Evolutionary conservation across 2,888 invertebrate genomes (phyloP).

Genomic region (Galerucella nymphaeae): DNA sequence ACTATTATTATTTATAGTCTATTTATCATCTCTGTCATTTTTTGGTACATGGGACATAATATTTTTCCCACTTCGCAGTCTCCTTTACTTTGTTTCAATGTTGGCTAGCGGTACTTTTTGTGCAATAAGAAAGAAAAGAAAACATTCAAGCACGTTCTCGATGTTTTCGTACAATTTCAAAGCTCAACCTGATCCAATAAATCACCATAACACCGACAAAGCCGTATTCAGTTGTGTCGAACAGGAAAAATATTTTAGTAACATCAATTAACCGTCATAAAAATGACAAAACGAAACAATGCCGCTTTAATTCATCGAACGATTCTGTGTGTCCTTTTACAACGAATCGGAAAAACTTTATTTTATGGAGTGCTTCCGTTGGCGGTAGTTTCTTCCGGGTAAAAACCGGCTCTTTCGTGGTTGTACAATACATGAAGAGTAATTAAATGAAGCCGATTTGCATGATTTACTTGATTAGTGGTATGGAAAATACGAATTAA

Average conservation of each 20-base stretch:
- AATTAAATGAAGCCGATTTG: slow-evolving; percentile 62
- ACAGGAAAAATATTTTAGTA: slow-evolving; percentile 47
- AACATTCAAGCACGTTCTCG: no score
- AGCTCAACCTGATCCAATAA: slow-evolving; percentile 27
- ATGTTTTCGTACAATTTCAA: not conserved
- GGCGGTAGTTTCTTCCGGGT: slow-evolving; percentile 35
- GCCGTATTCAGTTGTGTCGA: slow-evolving; percentile 39
- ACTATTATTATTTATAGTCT: no score
- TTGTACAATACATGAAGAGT: slow-evolving; percentile 54
- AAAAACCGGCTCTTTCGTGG: slow-evolving; percentile 32
- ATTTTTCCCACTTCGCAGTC: no score
- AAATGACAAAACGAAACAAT: slow-evolving; percentile 41
- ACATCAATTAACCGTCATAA: slow-evolving; percentile 44
- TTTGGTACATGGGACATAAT: no score
- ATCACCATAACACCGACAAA: slow-evolving; percentile 39
- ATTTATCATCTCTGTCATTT: no score
- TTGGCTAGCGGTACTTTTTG: no score
- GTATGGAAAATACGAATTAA: slow-evolving; percentile 59
- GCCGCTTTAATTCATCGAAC: slow-evolving; percentile 5
- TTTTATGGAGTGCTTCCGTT: slow-evolving; percentile 50
- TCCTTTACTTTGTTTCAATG: no score
- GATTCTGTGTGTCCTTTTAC: slow-evolving; percentile 11
- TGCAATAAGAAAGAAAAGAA: no score
- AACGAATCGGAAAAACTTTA: slow-evolving; percentile 48
- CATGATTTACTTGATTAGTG: slow-evolving; percentile 63